A percentile compares a stretch with the other conserved stretches of the same genome.
Conservation (phyloP, 1,140 invertebrate species). For the Drosophila albomicans region DNA sequence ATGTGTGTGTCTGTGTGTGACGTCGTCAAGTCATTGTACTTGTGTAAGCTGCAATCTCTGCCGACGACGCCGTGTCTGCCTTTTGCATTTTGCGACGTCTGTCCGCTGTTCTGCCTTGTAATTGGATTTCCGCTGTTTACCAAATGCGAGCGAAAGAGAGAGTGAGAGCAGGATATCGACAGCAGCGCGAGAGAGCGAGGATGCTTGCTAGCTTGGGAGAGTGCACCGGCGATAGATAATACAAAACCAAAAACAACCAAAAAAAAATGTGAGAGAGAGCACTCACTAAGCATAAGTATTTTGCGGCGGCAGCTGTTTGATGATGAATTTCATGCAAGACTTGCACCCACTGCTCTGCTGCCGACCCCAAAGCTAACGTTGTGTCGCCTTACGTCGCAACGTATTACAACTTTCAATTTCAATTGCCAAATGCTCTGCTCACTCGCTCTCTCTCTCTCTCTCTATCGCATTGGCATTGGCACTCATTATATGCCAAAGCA, state of each 20-base stretch:
- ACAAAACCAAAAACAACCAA: not conserved
- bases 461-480: conserved; percentile 16
- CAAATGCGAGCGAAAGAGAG: conserved; percentile 18
- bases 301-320: conserved; percentile 63
- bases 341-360: conserved; percentile 17
- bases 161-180: not conserved
- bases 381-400: conserved; percentile 26
- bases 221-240: conserved; percentile 9
- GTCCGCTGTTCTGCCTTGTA: conserved; percentile 56
- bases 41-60: conserved; percentile 40
- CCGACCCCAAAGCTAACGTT: conserved; percentile 1
- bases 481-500: conserved; percentile 49
- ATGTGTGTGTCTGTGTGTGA: conserved; percentile 12
- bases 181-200: conserved; percentile 1
- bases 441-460: too few relatives aligned
- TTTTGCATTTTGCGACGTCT: conserved; percentile 38
- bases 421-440: conserved; percentile 66
- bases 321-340: conserved; percentile 67
- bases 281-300: not conserved
- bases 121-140: conserved; percentile 79
- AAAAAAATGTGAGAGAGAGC: not conserved
- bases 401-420: conserved; percentile 78
- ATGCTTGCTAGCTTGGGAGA: not conserved
- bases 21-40: conserved; percentile 46
- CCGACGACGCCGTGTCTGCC: conserved; percentile 57